These are phyloP conservation scores for Aurelia aurita DNA, from an alignment of 30 jellyfish, hydroid and myxozoan species.

Conservation along the genomic window DNA sequence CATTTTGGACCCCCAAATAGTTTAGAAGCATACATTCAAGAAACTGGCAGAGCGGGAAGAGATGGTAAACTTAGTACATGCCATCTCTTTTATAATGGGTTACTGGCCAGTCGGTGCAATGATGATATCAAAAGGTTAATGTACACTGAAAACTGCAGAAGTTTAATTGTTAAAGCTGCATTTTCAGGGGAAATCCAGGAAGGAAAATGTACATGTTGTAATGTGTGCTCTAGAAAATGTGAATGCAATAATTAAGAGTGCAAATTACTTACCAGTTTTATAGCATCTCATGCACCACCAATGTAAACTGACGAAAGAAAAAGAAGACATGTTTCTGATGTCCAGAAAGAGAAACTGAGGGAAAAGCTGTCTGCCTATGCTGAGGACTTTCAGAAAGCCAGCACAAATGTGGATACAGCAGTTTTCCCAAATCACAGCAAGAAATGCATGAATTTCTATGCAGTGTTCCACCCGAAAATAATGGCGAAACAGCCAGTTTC, in stretches of 20 bases:
- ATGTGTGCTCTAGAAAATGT: slow-evolving; percentile 24
- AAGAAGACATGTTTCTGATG: neutral
- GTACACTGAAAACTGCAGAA: slow-evolving; percentile 18
- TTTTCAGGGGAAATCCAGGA: slow-evolving; percentile 14
- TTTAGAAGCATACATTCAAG: slow-evolving; percentile 42
- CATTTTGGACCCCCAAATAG: slow-evolving; percentile 58
- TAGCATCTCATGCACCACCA: slow-evolving; percentile 4
- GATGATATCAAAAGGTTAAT: slow-evolving; percentile 29
- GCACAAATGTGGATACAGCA: slow-evolving; percentile 34
- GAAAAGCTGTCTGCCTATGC: slow-evolving; percentile 5
- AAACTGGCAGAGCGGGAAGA: slow-evolving; percentile 58
- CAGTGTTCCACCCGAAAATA: slow-evolving; percentile 19
- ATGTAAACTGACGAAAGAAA: neutral
- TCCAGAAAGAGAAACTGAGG: slow-evolving; percentile 3
- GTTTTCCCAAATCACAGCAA: slow-evolving; percentile 28
- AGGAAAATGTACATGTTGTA: slow-evolving; percentile 26
- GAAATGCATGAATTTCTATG: neutral
- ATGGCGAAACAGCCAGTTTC: no score
- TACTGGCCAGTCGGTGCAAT: slow-evolving; percentile 8
- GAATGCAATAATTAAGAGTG: slow-evolving; percentile 6
- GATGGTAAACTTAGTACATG: slow-evolving; percentile 36
- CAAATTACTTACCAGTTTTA: neutral
- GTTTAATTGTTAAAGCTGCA: neutral
- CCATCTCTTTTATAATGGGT: slow-evolving; percentile 25
- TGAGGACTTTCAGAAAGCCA: neutral